Conservation (phyloP, 2,888 invertebrate genomes). For the Acleris literana region DNA sequence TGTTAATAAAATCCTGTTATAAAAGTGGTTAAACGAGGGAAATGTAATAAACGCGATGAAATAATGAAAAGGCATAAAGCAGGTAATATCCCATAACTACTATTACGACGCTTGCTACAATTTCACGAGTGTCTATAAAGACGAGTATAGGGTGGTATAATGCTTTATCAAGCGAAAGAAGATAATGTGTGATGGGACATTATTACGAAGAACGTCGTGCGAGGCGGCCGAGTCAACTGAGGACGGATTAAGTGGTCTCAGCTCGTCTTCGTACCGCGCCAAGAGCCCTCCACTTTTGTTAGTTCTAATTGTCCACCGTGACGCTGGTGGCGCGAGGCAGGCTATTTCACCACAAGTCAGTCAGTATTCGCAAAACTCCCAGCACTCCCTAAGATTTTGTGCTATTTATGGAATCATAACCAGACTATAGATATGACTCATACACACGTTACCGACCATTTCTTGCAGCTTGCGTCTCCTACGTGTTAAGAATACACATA, state of each 20-base stretch:
- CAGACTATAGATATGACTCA: conserved; percentile 68
- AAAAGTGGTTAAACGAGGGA: conserved; percentile 33
- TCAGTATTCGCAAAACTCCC: too few relatives aligned
- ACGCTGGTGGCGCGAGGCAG: conserved; percentile 40
- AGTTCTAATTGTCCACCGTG: conserved; percentile 64
- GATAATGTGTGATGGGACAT: conserved; percentile 44
- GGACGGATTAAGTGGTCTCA: conserved; percentile 55
- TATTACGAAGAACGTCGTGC: conserved; percentile 51
- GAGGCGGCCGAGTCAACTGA: conserved; percentile 55
- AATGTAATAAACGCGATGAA: conserved; percentile 39
- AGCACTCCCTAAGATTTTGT: conserved; percentile 59
- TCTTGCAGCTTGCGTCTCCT: conserved; percentile 45
- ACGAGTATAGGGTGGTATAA: conserved; percentile 36
- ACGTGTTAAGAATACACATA: conserved; percentile 56
- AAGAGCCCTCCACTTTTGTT: conserved; percentile 62
- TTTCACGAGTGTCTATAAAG: conserved; percentile 55
- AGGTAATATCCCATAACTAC: conserved; percentile 42
- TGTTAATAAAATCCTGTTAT: conserved; percentile 36
- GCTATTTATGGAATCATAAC: conserved; percentile 69
- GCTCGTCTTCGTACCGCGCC: conserved; percentile 47
- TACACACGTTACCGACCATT: conserved; percentile 50
- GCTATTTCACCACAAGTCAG: conserved; percentile 13
- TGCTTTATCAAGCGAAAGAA: conserved; percentile 34
- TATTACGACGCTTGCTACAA: conserved; percentile 41
- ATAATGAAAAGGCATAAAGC: conserved; percentile 42